Evolutionary conservation across 1,140 invertebrate species (phyloP).

Genomic region (Dendroctonus ponderosae): DNA sequence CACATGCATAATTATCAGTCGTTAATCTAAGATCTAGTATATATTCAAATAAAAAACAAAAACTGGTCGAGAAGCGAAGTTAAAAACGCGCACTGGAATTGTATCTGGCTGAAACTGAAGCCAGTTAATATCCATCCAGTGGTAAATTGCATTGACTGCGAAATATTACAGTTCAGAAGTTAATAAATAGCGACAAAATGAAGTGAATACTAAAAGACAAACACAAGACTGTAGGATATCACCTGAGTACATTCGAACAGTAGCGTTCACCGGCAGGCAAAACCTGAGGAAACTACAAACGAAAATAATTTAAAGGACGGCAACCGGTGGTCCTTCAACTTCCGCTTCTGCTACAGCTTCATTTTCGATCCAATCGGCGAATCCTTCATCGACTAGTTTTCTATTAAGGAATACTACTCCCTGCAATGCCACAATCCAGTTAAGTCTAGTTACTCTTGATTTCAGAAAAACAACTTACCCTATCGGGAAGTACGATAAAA

Average conservation of each 20-base stretch:
- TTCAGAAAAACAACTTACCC: constrained; percentile 55
- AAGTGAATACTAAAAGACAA: not conserved
- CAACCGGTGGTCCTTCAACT: not conserved
- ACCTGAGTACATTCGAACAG: not conserved
- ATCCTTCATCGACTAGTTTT: constrained; percentile 65
- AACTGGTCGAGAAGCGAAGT: too few relatives aligned
- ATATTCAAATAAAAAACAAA: constrained; percentile 21
- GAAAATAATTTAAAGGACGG: not conserved
- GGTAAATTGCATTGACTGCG: too few relatives aligned
- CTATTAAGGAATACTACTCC: constrained; percentile 67
- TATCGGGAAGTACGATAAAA: constrained; percentile 67
- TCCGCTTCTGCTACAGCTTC: not conserved
- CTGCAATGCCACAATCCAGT: constrained; percentile 50
- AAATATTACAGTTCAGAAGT: not conserved
- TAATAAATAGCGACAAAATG: not conserved
- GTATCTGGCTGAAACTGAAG: too few relatives aligned
- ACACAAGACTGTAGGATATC: not conserved
- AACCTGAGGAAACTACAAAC: not conserved
- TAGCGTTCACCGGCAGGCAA: not conserved
- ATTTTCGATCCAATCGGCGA: constrained; percentile 59
- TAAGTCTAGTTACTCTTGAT: too few relatives aligned
- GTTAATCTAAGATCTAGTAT: constrained; percentile 26
- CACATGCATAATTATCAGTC: constrained; percentile 23
- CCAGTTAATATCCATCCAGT: too few relatives aligned
- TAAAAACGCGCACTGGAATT: too few relatives aligned